Percentiles rank a stretch among this genome's conserved stretches.
Conservation (phyloP, 2,888 invertebrate species). For the Eulithis prunata region DNA sequence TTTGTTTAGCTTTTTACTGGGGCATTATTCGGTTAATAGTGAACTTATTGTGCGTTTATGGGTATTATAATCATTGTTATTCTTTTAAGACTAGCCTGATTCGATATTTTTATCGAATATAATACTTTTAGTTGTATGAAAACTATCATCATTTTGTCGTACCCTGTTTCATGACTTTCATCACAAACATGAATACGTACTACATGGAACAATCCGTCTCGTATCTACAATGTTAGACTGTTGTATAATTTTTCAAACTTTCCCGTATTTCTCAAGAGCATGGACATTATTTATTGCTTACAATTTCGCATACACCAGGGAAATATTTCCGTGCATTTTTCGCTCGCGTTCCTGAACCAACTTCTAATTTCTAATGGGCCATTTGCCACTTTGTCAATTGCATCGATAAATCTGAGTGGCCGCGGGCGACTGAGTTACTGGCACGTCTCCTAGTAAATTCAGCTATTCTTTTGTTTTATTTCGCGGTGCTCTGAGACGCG, state of each 20-base stretch:
- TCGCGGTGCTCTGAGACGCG: constrained; percentile 24
- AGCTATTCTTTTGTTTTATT: constrained; percentile 76
- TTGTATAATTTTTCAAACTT: constrained; percentile 40
- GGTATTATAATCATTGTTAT: constrained; percentile 16
- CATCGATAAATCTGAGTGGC: constrained; percentile 80
- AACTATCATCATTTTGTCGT: too few species aligned
- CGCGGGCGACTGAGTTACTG: constrained; percentile 71
- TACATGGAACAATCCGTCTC: too few species aligned
- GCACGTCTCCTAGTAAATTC: constrained; percentile 71
- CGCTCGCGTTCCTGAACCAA: constrained; percentile 62
- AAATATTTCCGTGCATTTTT: constrained; percentile 81
- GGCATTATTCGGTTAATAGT: constrained; percentile 49
- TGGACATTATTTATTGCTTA: constrained; percentile 75
- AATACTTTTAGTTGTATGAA: too few species aligned
- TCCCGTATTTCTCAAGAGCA: constrained; percentile 48
- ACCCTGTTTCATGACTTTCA: too few species aligned
- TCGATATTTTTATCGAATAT: too few species aligned
- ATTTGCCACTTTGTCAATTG: constrained; percentile 85
- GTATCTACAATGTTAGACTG: not conserved
- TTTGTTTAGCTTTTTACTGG: constrained; percentile 59
- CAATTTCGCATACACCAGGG: constrained; percentile 77
- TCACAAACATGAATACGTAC: too few species aligned
- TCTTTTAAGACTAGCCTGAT: too few species aligned
- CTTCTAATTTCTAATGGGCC: constrained; percentile 84
- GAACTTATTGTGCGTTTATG: constrained; percentile 25